Evolutionary conservation across 2,888 invertebrate genomes (phyloP).

Genomic region (Diaperis boleti): DNA sequence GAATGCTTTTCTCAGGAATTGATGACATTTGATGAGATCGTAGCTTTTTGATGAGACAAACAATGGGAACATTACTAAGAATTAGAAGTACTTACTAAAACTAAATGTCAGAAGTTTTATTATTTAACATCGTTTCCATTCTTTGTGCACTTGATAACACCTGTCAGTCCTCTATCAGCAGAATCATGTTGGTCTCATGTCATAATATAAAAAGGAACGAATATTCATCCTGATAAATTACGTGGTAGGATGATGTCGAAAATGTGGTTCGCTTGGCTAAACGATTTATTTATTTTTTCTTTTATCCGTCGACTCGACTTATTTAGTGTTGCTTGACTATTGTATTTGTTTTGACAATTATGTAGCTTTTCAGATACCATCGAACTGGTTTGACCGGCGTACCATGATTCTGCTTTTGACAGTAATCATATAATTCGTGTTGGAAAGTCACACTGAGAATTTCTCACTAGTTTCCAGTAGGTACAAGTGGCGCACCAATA

Average conservation of each 20-base stretch:
- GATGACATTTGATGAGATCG: too few species aligned
- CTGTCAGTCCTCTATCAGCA: too few species aligned
- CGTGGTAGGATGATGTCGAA: conserved; percentile 1
- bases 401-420: conserved; percentile 22
- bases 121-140: too few species aligned
- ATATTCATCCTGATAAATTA: conserved; percentile 13
- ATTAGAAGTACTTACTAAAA: too few species aligned
- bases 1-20: too few species aligned
- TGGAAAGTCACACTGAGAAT: background rate
- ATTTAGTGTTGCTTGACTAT: conserved; percentile 35
- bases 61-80: too few species aligned
- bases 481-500: too few species aligned
- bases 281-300: conserved; percentile 10
- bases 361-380: conserved; percentile 40
- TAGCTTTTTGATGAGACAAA: too few species aligned
- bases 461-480: background rate
- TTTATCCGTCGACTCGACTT: too few species aligned
- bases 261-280: conserved; percentile 9
- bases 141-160: too few species aligned
- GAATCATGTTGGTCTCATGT: too few species aligned
- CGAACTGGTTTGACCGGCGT: conserved; percentile 41
- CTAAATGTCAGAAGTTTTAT: too few species aligned
- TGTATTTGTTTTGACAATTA: conserved; percentile 44
- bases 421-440: conserved; percentile 1
- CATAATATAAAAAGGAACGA: background rate